Conservation (phyloP, 2,888 invertebrate genomes). For the Ctenicera cuprea region DNA sequence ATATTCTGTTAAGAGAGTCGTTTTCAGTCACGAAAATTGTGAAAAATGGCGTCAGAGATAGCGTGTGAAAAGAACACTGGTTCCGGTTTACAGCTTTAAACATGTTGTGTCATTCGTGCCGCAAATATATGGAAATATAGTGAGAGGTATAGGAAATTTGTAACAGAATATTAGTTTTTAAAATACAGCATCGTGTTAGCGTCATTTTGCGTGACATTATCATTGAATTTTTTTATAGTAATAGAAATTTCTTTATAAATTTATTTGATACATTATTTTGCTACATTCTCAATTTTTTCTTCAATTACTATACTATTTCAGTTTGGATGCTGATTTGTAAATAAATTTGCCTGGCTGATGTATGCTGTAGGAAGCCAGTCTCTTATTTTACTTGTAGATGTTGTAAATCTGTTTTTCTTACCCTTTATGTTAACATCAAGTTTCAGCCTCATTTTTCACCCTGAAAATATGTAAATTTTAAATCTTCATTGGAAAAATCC, state of each 20-base stretch:
- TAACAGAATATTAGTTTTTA: neutral
- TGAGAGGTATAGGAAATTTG: constrained; percentile 1
- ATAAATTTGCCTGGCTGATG: neutral
- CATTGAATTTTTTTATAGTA: no score
- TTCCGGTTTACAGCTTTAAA: constrained; percentile 30
- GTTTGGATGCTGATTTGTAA: neutral
- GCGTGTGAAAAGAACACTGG: constrained; percentile 24
- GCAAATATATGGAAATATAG: constrained; percentile 19
- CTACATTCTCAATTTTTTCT: no score
- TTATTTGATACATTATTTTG: no score
- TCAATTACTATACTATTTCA: neutral
- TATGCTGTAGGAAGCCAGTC: neutral
- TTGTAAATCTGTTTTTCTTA: constrained; percentile 15
- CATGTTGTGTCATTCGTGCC: constrained; percentile 11
- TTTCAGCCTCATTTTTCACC: no score
- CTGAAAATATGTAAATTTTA: constrained; percentile 18
- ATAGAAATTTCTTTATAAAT: no score
- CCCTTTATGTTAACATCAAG: constrained; percentile 1
- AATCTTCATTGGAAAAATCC: neutral
- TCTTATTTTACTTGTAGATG: constrained; percentile 21
- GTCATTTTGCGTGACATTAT: no score
- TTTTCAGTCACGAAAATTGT: constrained; percentile 30
- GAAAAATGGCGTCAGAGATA: constrained; percentile 28
- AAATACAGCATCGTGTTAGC: no score
- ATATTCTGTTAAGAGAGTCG: constrained; percentile 27